phyloP scores from a whole-genome alignment of 37 sponge, comb jelly and placozoan genomes.

The Lycopodina hypogea region DNA sequence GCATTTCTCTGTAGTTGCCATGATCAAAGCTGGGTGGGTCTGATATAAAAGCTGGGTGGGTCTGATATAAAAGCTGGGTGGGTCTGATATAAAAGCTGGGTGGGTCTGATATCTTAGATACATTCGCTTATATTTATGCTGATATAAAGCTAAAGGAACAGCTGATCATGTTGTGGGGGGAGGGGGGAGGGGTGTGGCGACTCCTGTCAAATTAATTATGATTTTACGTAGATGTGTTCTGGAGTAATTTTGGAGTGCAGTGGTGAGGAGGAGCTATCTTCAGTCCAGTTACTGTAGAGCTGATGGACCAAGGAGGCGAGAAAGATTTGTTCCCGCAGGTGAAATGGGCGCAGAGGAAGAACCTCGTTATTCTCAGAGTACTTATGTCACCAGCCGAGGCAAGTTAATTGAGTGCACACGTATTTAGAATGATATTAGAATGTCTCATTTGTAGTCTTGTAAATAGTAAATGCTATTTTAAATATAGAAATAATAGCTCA shows the following conservation, averaged over 20 bases:
- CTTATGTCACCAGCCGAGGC: slow-evolving; percentile 58
- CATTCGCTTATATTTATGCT: neutral
- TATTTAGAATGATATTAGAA: neutral
- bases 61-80: neutral
- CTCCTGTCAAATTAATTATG: too few species aligned
- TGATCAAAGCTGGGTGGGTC: neutral
- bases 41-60: neutral
- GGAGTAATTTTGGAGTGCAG: too few species aligned
- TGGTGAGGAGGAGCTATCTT: too few species aligned
- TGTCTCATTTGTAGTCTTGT: too few species aligned
- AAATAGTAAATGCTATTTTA: too few species aligned
- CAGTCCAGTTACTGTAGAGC: too few species aligned
- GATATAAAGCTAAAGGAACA: neutral
- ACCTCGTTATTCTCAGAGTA: slow-evolving; percentile 58
- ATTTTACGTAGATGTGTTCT: too few species aligned
- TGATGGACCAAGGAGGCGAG: neutral
- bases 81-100: neutral
- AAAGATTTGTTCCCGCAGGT: slow-evolving; percentile 43
- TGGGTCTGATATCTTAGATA: neutral
- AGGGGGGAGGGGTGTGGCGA: too few species aligned
- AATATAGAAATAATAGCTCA: too few species aligned
- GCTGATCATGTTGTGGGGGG: neutral
- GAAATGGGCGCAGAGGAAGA: slow-evolving; percentile 74
- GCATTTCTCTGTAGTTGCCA: neutral
- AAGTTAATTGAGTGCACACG: slow-evolving; percentile 7